Conservation (phyloP, 2,888 invertebrate species). For the Catocala fraxini region DNA sequence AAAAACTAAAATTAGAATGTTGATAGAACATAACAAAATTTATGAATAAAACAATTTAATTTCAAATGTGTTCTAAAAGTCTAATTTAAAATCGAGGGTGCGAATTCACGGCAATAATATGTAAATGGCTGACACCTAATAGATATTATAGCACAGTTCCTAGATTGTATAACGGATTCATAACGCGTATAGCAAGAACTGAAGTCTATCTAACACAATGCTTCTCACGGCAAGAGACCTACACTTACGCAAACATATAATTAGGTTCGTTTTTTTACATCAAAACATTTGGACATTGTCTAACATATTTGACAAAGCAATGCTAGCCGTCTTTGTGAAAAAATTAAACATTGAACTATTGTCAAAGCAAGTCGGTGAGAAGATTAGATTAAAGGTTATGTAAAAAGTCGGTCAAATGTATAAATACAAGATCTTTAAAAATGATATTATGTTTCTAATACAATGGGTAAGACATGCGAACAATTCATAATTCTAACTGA, state of each 20-base stretch:
- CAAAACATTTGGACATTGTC: conserved; percentile 70
- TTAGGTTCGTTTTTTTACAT: conserved; percentile 67
- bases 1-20: not conserved
- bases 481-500: conserved; percentile 11
- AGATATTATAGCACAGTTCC: conserved; percentile 63
- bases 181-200: conserved; percentile 66
- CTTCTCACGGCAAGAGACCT: conserved; percentile 57
- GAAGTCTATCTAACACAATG: conserved; percentile 56
- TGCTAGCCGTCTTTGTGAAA: conserved; percentile 60
- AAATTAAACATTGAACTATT: conserved; percentile 59
- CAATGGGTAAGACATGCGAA: conserved; percentile 33
- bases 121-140: conserved; percentile 37
- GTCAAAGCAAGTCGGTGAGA: conserved; percentile 51
- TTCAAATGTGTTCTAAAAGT: not conserved
- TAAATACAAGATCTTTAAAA: conserved; percentile 47
- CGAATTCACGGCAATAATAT: conserved; percentile 14
- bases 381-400: conserved; percentile 51
- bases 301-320: conserved; percentile 68
- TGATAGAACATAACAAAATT: not conserved
- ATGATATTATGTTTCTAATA: conserved; percentile 43
- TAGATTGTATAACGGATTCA: conserved; percentile 72
- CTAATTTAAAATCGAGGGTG: conserved; percentile 9
- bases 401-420: conserved; percentile 53
- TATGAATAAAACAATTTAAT: not conserved
- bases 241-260: conserved; percentile 78